These are phyloP conservation scores for Cantharis lateralis DNA, from an alignment of 2,888 invertebrate species.

Conservation along the genomic window DNA sequence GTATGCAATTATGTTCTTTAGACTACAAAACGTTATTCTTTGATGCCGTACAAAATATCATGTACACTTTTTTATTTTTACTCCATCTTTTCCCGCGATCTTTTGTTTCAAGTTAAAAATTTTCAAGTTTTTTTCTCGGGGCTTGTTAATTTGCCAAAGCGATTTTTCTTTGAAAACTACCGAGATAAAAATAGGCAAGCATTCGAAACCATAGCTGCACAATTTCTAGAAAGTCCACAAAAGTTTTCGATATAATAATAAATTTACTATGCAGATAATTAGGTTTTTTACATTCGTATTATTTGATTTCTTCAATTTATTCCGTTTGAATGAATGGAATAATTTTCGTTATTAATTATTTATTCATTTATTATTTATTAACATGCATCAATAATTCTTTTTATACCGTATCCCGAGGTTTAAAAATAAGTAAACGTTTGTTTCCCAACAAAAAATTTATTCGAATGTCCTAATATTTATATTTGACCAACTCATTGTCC, in stretches of 20 bases:
- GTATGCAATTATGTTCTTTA: background rate
- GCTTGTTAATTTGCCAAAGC: background rate
- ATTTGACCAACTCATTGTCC: too few species aligned
- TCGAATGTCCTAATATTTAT: too few species aligned
- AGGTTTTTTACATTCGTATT: background rate
- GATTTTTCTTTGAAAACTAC: background rate
- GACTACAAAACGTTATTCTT: slow-evolving; percentile 3
- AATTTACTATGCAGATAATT: background rate
- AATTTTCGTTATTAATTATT: background rate
- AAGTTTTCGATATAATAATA: background rate
- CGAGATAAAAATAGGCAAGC: background rate
- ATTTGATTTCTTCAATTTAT: background rate
- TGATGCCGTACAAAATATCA: background rate
- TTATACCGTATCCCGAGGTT: background rate
- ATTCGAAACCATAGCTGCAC: background rate
- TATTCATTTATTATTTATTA: background rate
- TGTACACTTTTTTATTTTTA: background rate
- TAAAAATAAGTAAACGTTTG: background rate
- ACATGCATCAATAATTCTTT: background rate
- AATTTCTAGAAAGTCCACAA: background rate
- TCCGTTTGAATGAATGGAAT: background rate
- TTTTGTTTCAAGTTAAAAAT: background rate
- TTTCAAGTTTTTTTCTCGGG: background rate
- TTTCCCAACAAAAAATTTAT: background rate
- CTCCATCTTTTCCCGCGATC: background rate